Evolutionary conservation across 2,113 vertebrate genomes (phyloP), one percentile per base, ranked within the genome.

Genomic region (Onychostoma macrolepis): DNA sequence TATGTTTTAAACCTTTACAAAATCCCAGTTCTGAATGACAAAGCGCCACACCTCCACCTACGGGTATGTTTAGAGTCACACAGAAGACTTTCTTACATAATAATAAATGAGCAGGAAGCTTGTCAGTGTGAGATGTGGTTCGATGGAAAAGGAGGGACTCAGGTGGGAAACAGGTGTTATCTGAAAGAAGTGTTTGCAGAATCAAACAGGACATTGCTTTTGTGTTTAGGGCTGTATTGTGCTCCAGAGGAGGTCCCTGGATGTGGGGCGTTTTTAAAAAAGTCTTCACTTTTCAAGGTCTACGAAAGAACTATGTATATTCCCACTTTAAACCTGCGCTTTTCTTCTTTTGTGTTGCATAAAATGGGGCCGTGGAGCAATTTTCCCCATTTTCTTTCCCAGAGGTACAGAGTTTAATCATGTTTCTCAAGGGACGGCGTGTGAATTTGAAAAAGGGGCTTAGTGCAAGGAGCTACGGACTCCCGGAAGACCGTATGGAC

Each of bases 161-260:
- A 41, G 33, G 78, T 83, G 50, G 38, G 26, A 61, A 28, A 74
- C 81, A 83, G 63, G 65, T 83, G 63, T 26, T 56, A 1, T 81
- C 58, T 78, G 48, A 65, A 65, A 43, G 61, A 82, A 85, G 61
- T 19, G 69, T 63, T 83, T 43, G 48, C 71, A 33, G 63, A 85
- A 83, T 76, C 58, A 76, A n/a, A 28, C 65, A 75, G 33, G 45
- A 63, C 80, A 87, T 85, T 74, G 86, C 89, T 88, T 86, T 85
- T 87, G 81, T 87, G 84, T 83, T 85, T 48, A 83, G 78, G 2
- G 41, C 45, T 77, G 74, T 83, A 80, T 89, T 89, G 89, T 86
- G 63, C 76, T 43, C 26, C 56, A 21, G 77, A 78, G 71, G 76
- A 58, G 82, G 45, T 84, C 69, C 28, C 10, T 71, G n/a, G 30